phyloP scores from a whole-genome alignment of 2,888 invertebrate genomes.

The Drosophila aldrichi region DNA sequence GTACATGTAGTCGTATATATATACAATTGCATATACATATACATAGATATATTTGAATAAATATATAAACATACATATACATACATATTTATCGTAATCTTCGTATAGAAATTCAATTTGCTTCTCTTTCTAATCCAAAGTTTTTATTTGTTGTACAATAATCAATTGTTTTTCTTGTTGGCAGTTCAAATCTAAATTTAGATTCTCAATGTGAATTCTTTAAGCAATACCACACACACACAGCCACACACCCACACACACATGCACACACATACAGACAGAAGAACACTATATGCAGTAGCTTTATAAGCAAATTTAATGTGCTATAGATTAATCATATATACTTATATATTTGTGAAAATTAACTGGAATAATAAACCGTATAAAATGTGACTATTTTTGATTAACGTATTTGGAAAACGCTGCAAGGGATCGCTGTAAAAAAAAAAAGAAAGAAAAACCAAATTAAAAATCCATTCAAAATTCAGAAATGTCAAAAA shows the following conservation, averaged over 20 bases:
- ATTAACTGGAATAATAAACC: conserved; percentile 21
- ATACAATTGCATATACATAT: conserved; percentile 26
- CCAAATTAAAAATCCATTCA: conserved; percentile 32
- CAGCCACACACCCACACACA: conserved; percentile 22
- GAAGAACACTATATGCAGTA: conserved; percentile 50
- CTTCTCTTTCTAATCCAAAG: conserved; percentile 34
- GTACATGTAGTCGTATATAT: conserved; percentile 21
- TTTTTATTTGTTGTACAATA: conserved; percentile 24
- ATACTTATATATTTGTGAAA: conserved; percentile 15
- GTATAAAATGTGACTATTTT: conserved; percentile 62
- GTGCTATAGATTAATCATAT: conserved; percentile 48
- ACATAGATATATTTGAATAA: conserved; percentile 14
- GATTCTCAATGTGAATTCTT: conserved; percentile 42
- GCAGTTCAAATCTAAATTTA: conserved; percentile 60
- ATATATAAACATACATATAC: conserved; percentile 12
- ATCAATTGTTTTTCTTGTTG: conserved; percentile 51
- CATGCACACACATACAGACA: background rate
- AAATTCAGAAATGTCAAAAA: conserved; percentile 61
- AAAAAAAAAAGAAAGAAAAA: conserved; percentile 21
- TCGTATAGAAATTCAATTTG: conserved; percentile 35
- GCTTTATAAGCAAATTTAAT: conserved; percentile 67
- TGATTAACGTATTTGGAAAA: conserved; percentile 70
- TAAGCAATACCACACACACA: conserved; percentile 46
- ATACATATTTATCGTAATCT: conserved; percentile 23
- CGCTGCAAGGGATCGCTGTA: conserved; percentile 65